These are phyloP conservation scores for Calypte anna DNA, from an alignment of 2,113 vertebrate species.

Conservation along the genomic window DNA sequence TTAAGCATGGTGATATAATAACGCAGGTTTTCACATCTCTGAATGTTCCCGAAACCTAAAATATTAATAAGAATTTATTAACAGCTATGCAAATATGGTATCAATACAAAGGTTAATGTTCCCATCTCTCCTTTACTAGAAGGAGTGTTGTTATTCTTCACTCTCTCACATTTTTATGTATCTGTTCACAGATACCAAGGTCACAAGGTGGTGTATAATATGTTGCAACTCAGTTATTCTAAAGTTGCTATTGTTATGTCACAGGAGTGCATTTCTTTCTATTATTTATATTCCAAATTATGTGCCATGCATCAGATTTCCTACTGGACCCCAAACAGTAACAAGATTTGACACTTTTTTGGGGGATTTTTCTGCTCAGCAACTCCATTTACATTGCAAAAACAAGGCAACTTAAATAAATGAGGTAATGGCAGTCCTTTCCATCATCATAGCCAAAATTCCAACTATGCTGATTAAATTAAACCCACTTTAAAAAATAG, in stretches of 20 bases:
- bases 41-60: background rate
- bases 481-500: slow-evolving; percentile 34
- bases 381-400: background rate
- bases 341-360: background rate
- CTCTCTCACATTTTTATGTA: background rate
- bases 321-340: background rate
- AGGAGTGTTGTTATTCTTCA: background rate
- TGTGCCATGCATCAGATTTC: background rate
- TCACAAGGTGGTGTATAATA: background rate
- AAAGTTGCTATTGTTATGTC: background rate
- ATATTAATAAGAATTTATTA: background rate
- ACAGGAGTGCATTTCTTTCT: background rate
- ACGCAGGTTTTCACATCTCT: background rate
- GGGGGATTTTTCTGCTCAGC: background rate
- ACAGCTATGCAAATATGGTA: background rate
- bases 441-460: background rate
- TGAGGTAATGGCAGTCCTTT: background rate
- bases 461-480: slow-evolving; percentile 22
- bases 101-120: background rate
- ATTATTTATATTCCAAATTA: background rate
- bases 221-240: background rate
- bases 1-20: background rate
- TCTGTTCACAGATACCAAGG: background rate
- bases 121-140: background rate
- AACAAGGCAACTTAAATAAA: background rate